These are phyloP conservation scores for Ceriagrion tenellum DNA, from an alignment of 2,888 invertebrate species.

Conservation along the genomic window DNA sequence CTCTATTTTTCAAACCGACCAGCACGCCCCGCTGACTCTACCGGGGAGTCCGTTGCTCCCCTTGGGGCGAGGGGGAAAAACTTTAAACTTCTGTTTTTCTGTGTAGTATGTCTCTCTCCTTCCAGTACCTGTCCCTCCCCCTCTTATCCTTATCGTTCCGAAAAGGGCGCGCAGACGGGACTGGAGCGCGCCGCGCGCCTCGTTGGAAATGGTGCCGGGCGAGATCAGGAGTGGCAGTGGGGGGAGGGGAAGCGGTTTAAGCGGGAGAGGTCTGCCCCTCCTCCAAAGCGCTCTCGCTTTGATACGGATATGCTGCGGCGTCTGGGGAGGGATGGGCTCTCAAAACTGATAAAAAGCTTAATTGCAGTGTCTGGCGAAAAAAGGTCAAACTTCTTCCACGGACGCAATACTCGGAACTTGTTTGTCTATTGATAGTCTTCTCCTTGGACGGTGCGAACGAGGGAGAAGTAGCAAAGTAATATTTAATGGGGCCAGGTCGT, in stretches of 20 bases:
- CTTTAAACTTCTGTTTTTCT: no score
- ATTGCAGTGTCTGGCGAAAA: neutral
- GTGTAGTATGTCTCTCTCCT: no score
- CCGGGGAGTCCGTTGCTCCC: slow-evolving; percentile 33
- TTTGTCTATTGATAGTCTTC: neutral
- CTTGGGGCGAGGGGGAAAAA: neutral
- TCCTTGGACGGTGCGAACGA: neutral
- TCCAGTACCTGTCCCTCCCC: no score
- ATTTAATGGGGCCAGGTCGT: neutral
- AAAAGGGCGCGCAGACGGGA: neutral
- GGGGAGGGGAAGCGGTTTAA: neutral
- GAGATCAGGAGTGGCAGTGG: neutral
- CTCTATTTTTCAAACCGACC: neutral
- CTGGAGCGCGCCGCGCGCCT: slow-evolving; percentile 26
- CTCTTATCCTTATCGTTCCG: neutral
- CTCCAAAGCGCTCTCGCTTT: neutral
- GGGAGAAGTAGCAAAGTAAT: neutral
- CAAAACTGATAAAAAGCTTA: neutral
- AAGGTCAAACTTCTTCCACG: neutral
- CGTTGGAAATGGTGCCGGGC: slow-evolving; percentile 28
- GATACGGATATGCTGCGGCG: neutral
- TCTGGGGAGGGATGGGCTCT: neutral
- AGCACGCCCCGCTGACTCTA: neutral
- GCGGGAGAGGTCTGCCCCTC: neutral
- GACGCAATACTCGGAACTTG: neutral